Evolutionary conservation across 2,797 vertebrate genomes (phyloP), one percentile per base, ranked within the genome.

Genomic region (Amazonetta brasiliensis): DNA sequence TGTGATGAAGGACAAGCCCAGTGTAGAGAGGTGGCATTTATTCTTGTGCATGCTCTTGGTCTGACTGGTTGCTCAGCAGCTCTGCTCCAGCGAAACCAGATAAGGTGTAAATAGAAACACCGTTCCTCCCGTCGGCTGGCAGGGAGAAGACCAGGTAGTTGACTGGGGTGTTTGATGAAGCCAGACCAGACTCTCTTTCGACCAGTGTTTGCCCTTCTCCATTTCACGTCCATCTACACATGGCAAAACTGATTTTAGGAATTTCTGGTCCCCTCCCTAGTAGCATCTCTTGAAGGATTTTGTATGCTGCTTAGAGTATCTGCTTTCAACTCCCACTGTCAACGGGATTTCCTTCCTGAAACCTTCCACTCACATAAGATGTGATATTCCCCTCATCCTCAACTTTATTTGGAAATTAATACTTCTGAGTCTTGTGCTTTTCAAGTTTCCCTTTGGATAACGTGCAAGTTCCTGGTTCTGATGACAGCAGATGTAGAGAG

Each of bases 51-150:
- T 52, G 52, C 82, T 86, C 60, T 67, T 92, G 76, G 87, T 90
- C 62, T 96, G 59, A 67, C 62, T 92, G 43, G 91, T 94, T 96
- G 95, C 95, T 94, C 87, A 75, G 89, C 94, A 95, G 94, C 94
- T 90, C 0, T 0, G 76, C 77, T 69, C 84, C 77, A 84, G 85
- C 81, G 72, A 92, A 91, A 96, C 85, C 71, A 88, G 95, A 88
- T 95, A 94, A 95, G 91, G 76, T 91, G 85, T 54, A 71, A 92
- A 83, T 52, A 87, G 46, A 67, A 84, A 85, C 81, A 85, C 81
- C 93, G 75, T 80, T 95, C 46, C 88, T 59, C 73, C 83, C 76
- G 77, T 63, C 68, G 87, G 77, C 0, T 0, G 75, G 68, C 48
- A 80, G 43, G 75, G 93, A 89, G 92, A 85, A 0, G 1, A 93